Evolutionary conservation across 2,113 vertebrate species (phyloP).

Genomic region (Colistium nudipinnis): DNA sequence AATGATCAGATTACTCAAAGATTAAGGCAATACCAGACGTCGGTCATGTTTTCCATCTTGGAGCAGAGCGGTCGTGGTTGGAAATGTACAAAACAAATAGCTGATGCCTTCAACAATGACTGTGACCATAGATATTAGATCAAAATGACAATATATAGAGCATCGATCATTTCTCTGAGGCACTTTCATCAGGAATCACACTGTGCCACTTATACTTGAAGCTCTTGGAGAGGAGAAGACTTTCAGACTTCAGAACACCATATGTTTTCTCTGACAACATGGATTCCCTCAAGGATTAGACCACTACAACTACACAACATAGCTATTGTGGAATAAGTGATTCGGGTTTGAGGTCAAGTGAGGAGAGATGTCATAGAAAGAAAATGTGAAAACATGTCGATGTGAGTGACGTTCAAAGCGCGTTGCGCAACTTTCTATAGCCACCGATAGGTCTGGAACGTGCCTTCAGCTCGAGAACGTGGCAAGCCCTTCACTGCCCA

Average conservation of each 20-base stretch:
- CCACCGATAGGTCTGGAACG: too few species aligned
- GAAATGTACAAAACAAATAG: too few species aligned
- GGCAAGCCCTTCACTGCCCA: too few species aligned
- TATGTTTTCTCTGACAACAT: constrained; percentile 19
- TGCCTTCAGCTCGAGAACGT: too few species aligned
- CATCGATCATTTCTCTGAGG: background rate
- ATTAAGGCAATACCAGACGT: background rate
- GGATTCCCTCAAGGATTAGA: background rate
- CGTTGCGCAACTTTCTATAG: too few species aligned
- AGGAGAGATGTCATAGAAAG: background rate
- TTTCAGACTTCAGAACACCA: constrained; percentile 6
- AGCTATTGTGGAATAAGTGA: background rate
- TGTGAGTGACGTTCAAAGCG: too few species aligned
- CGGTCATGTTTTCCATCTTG: background rate
- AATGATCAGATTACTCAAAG: background rate
- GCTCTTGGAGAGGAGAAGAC: background rate
- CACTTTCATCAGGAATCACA: constrained; percentile 17
- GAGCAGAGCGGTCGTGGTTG: too few species aligned
- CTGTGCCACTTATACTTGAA: background rate
- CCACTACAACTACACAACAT: background rate
- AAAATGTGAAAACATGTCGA: background rate
- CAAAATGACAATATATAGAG: background rate
- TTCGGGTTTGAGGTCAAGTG: background rate
- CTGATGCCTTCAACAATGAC: too few species aligned
- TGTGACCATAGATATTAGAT: background rate